phyloP scores from a whole-genome alignment of 2,797 vertebrate genomes.

The Trematomus bernacchii region DNA sequence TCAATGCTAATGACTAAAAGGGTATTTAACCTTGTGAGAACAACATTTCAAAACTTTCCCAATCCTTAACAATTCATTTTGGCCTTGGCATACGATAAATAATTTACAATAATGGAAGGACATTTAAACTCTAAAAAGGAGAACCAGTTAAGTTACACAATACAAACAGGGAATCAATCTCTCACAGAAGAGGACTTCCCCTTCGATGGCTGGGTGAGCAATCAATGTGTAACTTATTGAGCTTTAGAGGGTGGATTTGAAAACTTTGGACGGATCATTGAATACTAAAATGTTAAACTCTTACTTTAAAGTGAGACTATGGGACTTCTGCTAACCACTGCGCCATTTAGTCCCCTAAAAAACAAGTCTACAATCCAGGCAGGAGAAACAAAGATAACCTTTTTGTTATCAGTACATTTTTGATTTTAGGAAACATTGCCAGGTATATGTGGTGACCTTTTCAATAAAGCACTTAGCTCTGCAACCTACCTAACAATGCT shows the following conservation, averaged over 20 bases:
- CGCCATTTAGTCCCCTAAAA: no score
- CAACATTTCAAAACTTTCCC: not conserved
- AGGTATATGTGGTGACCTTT: no score
- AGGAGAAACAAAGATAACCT: no score
- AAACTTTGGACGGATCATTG: not conserved
- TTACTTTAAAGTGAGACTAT: no score
- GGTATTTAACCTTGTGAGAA: constrained; percentile 28
- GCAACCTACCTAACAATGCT: no score
- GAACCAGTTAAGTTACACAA: not conserved
- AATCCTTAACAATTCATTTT: not conserved
- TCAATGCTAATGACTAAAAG: constrained; percentile 14
- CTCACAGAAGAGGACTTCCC: not conserved
- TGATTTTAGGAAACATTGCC: no score
- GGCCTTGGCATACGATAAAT: not conserved
- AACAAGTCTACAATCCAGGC: no score
- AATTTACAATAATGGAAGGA: not conserved
- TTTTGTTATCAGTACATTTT: no score
- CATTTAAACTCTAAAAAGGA: constrained; percentile 1
- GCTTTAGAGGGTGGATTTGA: not conserved
- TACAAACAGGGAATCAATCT: not conserved
- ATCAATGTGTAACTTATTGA: not conserved
- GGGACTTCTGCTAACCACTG: no score
- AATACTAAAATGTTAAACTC: no score
- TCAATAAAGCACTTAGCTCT: no score
- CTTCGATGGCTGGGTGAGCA: not conserved